Percentiles rank a stretch among this genome's conserved stretches.
Conservation (phyloP, 2,888 invertebrate species). For the Gastracanthus pulcherrimus region DNA sequence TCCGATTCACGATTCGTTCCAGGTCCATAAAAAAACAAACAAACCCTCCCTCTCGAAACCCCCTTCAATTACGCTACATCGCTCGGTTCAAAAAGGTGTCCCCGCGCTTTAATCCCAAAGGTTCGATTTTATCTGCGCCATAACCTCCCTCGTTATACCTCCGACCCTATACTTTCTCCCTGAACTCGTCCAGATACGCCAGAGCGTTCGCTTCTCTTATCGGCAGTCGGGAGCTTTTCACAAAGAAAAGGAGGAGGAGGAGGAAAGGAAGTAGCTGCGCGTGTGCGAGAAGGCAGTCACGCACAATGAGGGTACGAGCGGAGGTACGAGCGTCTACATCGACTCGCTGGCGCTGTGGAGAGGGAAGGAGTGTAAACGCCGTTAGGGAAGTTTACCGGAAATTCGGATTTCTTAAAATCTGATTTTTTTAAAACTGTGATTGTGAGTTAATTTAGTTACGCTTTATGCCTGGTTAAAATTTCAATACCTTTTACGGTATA, state of each 20-base stretch:
- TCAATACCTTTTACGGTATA: too few relatives aligned
- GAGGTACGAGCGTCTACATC: background rate
- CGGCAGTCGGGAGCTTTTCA: background rate
- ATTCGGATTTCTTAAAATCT: too few relatives aligned
- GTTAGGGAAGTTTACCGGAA: too few relatives aligned
- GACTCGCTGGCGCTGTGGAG: too few relatives aligned
- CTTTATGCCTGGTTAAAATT: too few relatives aligned
- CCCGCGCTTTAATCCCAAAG: conserved; percentile 10
- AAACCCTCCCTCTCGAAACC: background rate
- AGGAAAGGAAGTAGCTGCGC: background rate
- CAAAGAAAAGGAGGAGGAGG: background rate
- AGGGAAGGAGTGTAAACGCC: too few relatives aligned
- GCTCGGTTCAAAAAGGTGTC: background rate
- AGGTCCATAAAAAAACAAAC: background rate
- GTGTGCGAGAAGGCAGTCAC: background rate
- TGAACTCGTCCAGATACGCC: background rate
- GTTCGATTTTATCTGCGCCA: conserved; percentile 34
- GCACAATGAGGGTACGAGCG: background rate
- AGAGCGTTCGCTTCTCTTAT: background rate
- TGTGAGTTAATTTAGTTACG: too few relatives aligned
- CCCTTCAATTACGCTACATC: background rate
- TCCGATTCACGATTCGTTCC: too few relatives aligned
- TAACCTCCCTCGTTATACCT: conserved; percentile 30
- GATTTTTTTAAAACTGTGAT: too few relatives aligned
- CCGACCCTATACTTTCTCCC: too few relatives aligned